These are phyloP conservation scores for Ophion ellenae DNA, from an alignment of 2,888 invertebrate species.

Conservation along the genomic window DNA sequence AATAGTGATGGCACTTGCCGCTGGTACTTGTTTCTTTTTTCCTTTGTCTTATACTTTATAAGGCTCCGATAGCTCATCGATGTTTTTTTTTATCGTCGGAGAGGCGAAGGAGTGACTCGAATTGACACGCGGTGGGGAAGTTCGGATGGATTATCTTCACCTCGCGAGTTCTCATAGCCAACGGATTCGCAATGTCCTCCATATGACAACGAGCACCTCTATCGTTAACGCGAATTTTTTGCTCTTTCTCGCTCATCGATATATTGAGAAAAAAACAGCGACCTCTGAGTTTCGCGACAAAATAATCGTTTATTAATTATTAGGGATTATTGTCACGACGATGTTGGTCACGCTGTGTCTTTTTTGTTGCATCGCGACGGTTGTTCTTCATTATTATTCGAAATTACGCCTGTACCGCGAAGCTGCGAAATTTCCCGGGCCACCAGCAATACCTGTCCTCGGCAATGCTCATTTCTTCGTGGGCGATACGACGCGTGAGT, in stretches of 20 bases:
- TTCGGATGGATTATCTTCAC: background rate
- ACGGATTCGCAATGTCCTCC: background rate
- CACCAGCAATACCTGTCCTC: constrained; percentile 69
- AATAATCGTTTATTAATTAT: background rate
- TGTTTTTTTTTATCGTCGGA: constrained; percentile 42
- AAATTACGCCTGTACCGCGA: constrained; percentile 64
- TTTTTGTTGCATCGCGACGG: constrained; percentile 54
- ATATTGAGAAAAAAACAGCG: background rate
- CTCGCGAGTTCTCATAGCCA: constrained; percentile 6
- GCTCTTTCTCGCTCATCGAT: background rate
- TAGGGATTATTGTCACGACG: constrained; percentile 36
- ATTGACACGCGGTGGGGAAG: constrained; percentile 38
- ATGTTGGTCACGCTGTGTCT: constrained; percentile 24
- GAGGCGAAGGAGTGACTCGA: constrained; percentile 25
- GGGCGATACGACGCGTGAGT: constrained; percentile 70
- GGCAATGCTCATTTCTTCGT: constrained; percentile 73
- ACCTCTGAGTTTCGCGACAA: too few species aligned
- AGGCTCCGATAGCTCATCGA: constrained; percentile 25
- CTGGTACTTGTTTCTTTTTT: background rate
- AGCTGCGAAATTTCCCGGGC: constrained; percentile 71
- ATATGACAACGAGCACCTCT: background rate
- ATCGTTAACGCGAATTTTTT: background rate
- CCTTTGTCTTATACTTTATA: background rate
- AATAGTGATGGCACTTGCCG: background rate
- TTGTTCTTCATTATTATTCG: constrained; percentile 60